Base-by-base conservation (phyloP, 2,888 invertebrate species). In the Brachypalpus laphriformis region DNA sequence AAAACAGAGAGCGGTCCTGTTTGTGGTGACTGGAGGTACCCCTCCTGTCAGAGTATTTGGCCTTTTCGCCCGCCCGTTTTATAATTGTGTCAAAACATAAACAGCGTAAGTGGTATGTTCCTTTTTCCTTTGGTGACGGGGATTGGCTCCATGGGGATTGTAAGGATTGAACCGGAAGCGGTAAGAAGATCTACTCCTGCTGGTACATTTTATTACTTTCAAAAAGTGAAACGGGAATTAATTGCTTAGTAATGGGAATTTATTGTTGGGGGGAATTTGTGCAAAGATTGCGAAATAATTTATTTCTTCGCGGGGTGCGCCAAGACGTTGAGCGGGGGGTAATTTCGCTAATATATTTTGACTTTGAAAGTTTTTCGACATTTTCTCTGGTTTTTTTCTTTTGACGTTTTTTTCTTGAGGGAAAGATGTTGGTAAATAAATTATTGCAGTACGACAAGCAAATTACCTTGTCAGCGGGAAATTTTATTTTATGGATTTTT, bases 191-290 rank as follows among this genome's bases (percentile, higher is more conserved):
- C 59, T 59, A 61, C 59, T 59, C 20, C 51, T 28, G 8, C 11
- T 9, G 66, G 51, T 45, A 82, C 54, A 82, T 82, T 82, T 82
- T 82, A 82, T 82, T 82, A 66, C 82, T 82, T 72, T 77, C 47
- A 47, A 66, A 80, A 82, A 72, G 56, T 37, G 59, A 83, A 74
- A 80, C 68, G 74, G 63, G 78, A 83, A 83, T 80, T 83, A 83
- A 83, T 83, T 80, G 83, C 83, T 80, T 74, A 40, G 74, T 80
- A 83, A 83, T 83, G 78, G 74, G 80, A 83, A 83, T 83, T 83
- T 83, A 83, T 83, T 65, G 49, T 83, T 56, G 47, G 49, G 40
- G 28, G 57, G 31, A 51, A 68, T 66, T 82, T 78, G 28, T 68
- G 72, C 56, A 51, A 83, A 75, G 74, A 83, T 65, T 56, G 68